Base-by-base conservation (phyloP, 1,140 invertebrate species). In the Prorops nasuta region DNA sequence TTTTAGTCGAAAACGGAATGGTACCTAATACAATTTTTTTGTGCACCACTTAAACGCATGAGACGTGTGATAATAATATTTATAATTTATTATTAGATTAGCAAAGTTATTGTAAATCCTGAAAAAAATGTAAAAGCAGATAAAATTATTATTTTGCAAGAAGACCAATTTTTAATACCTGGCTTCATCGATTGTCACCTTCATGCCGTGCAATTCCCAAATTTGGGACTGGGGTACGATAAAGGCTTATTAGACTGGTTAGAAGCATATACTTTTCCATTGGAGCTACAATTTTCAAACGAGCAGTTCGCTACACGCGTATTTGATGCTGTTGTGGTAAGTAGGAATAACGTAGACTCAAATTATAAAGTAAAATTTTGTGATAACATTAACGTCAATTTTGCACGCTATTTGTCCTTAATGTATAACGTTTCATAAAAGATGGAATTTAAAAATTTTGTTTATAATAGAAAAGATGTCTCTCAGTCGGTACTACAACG, bases 141-240 rank as follows among this genome's bases (percentile, higher is more conserved):
- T n/a, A 64, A 72, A 46, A 57, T 71, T 12, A 71, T 54, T 18
- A 41, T 58, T 38, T 56, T 90, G 7, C 72, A 66, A 32, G 42
- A 72, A 8, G 74, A 77, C 43, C 83, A 94, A 74, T 88, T 94
- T 68, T 62, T 95, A 3, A 86, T 92, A 58, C 93, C 93, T 3
- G 94, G 94, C 3, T 86, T 96, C 50, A 81, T 94, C 3, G 94
- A 96, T 69, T 87, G 87, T 10, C 94, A 96, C 60, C 88, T 91
- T 36, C 94, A 96, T 80, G 90, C 91, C 0, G 86, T 90, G 2
- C 94, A 96, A 74, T 88, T 89, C 60, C 87, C 89, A 1, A 94
- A 94, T 71, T 73, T 85, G 51, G 92, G 92, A 6, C 63, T 92
- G 9, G 92, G 89, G 1, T 81, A 91, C 46, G 91, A 94, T 65